Base-by-base conservation (phyloP, 2,797 vertebrate species). In the Protonibea diacanthus region DNA sequence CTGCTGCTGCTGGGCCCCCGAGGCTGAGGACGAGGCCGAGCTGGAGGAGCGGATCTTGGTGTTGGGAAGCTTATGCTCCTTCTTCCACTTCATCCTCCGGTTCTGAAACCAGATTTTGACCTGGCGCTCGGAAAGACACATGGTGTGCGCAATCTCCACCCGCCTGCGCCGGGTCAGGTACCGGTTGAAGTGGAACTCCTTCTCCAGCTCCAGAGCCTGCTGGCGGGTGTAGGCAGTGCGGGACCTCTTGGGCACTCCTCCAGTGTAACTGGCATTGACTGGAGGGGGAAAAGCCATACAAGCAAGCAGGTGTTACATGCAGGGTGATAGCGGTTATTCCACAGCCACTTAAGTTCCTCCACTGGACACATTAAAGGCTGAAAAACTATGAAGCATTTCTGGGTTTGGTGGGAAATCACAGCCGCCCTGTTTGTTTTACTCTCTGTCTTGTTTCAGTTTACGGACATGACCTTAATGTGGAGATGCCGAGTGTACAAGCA, bases 51-150 rank as follows among this genome's bases (percentile, higher is more conserved):
- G 97, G 95, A 99, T 98, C 96, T 99, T 99, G 88, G 98, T 99
- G 90, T 99, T 99, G 88, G 98, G 98, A 60, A 99, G 96, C 96
- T 99, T 99, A 95, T 99, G 98, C 87, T 99, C 98, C 93, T 99
- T 99, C 96, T 99, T 99, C 98, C 98, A 99, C 88, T 99, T 99
- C 98, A 99, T 99, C 84, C 98, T 95, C 73, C 98, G 95, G 94
- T 99, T 99, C 95, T 99, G 98, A 93, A 99, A 99, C 98, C 98
- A 99, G 89, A 99, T 99, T 95, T 99, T 99, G 87, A 99, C 97
- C 95, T 99, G 98, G 88, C 98, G 97, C 94, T 99, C 98, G 6
- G 97, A 98, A 84, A 99, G 95, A 87, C 97, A 99, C 94, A 99
- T 97, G 0, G 98, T 97, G 94, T 99, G 98, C 4, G 98, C 98